Percentiles rank a stretch among this genome's conserved stretches.
phyloP scores from a whole-genome alignment of 2,113 vertebrate species.

The Vulpes lagopus region DNA sequence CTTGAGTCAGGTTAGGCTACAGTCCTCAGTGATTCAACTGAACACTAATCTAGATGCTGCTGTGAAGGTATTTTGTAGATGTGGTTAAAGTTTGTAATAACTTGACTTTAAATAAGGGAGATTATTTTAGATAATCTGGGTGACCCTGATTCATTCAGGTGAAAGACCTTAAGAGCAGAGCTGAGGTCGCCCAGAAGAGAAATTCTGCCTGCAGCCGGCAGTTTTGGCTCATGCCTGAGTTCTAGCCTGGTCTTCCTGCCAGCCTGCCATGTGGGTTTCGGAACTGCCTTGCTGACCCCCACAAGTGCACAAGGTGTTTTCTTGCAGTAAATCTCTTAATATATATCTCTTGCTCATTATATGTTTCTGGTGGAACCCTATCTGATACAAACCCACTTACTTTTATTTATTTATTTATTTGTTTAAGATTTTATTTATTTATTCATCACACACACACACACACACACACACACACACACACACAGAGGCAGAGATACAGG shows the following conservation, averaged over 20 bases:
- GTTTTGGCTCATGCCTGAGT: background rate
- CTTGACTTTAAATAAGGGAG: constrained; percentile 16
- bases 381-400: background rate
- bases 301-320: background rate
- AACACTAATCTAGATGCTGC: background rate
- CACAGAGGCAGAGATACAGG: too few relatives aligned
- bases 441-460: too few relatives aligned
- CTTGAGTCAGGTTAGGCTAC: background rate
- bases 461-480: too few relatives aligned
- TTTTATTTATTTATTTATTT: too few relatives aligned
- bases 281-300: background rate
- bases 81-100: constrained; percentile 36
- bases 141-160: background rate
- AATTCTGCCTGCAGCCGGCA: background rate
- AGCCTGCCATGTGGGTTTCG: background rate
- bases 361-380: background rate
- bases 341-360: background rate
- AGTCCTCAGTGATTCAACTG: constrained; percentile 9
- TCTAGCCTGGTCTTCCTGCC: background rate
- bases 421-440: too few relatives aligned
- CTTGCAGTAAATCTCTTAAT: constrained; percentile 8
- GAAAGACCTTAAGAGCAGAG: background rate
- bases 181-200: constrained; percentile 13
- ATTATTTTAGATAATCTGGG: constrained; percentile 1
- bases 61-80: background rate